Base-by-base conservation (phyloP, 30 jellyfish, hydroid and myxozoan species). In the Aurelia sp. region DNA sequence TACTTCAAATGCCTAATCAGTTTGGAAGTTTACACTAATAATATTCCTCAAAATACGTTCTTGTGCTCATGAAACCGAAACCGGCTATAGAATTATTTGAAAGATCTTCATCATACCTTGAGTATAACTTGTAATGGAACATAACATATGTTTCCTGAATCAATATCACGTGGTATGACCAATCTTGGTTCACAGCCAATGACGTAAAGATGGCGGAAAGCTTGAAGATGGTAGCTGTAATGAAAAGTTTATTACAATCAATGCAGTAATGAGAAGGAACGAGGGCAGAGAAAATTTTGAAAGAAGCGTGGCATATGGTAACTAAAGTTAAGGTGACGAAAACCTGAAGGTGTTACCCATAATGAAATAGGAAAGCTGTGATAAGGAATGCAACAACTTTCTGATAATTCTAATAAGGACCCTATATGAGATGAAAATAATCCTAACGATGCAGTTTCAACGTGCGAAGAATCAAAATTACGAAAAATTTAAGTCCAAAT, bases 181-280 rank as follows among this genome's bases (percentile, higher is more conserved):
- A 94, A 65, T 47, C 99, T 77, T 40, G 96, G 96, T 48, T 94
- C 99, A 55, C 99, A 88, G 0, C 97, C 97, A 59, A 94, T 72
- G 17, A 94, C 88, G 89, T 88, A 94, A 12, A 94, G 92, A 66
- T 94, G 99, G 37, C 99, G 97, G 58, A 89, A 81, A 5, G 99
- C 99, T 73, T 94, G 99, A 31, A 94, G 95, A 67, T 94, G 99
- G 64, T 81, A 89, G 80, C 99, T 94, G 60, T 0, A 64, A 66
- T 17, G 27, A 60, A 66, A 71, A 37, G 10, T 37, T 35, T 35
- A 10, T 7, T 37, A 7, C 7, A 7, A 37, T 37, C 7, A 37
- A 37, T 37, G 50, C 10, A 0, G 50, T 27, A 27, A 27, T 27
- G 4, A 37, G 10, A 70, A 1, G 62, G 18, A 19, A 13, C 23